phyloP scores from a whole-genome alignment of 92 coral and sea anemone genomes.

The Chrysogorgia sp. region DNA sequence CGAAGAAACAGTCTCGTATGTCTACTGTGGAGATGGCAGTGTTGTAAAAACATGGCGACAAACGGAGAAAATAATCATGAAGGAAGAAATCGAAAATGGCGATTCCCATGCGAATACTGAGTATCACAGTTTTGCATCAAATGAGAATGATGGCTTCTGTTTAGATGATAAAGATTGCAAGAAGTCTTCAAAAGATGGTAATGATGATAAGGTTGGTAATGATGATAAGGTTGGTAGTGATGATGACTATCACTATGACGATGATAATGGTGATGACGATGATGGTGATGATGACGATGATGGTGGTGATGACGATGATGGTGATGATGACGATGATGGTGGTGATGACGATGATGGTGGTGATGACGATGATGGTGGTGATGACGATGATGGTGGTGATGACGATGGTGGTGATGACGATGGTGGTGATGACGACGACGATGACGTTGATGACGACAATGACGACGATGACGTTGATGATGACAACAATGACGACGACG shows the following conservation, averaged over 20 bases:
- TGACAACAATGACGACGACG: not conserved
- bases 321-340: not conserved
- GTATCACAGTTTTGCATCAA: not conserved
- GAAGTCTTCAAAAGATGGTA: not conserved
- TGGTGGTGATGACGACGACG: not conserved
- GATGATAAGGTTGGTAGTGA: not conserved
- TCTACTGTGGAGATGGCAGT: slow-evolving; percentile 36
- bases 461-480: not conserved
- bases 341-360: not conserved
- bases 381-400: not conserved
- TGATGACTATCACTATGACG: not conserved
- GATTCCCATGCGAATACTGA: not conserved
- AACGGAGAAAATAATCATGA: not conserved
- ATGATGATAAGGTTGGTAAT: not conserved
- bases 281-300: slow-evolving; percentile 24
- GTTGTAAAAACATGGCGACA: slow-evolving; percentile 28
- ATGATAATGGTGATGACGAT: slow-evolving; percentile 10
- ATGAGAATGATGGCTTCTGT: not conserved
- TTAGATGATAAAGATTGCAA: not conserved
- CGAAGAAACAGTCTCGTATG: slow-evolving; percentile 34
- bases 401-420: not conserved
- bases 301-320: not conserved
- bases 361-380: not conserved
- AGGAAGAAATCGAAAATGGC: not conserved
- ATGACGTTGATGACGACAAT: not conserved